A percentile compares a stretch with the other conserved stretches of the same genome.
These are phyloP conservation scores for Lepidochitona cinerea DNA, from an alignment of 2,888 invertebrate species.

Conservation along the genomic window DNA sequence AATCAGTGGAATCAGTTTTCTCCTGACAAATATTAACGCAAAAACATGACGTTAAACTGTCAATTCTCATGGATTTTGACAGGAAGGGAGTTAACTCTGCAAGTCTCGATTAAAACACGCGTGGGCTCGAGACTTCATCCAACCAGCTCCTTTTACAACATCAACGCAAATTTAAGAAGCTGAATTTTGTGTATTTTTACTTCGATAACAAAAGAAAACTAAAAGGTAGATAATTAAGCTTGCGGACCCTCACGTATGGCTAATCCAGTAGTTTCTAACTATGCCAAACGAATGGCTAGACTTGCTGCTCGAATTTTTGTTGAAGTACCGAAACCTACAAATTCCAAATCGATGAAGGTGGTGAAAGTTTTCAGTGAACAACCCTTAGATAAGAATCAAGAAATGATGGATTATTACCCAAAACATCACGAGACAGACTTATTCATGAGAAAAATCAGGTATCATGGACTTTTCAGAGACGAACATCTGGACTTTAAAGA, in stretches of 20 bases:
- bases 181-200: too few species aligned
- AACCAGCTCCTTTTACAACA: too few species aligned
- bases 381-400: slow-evolving; percentile 81
- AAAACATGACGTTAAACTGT: too few species aligned
- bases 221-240: too few species aligned
- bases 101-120: too few species aligned
- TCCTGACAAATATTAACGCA: too few species aligned
- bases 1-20: background rate
- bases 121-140: too few species aligned
- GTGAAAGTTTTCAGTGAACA: slow-evolving; percentile 83
- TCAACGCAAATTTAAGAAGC: too few species aligned
- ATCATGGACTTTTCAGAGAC: slow-evolving; percentile 66
- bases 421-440: slow-evolving; percentile 83
- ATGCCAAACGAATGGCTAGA: slow-evolving; percentile 87
- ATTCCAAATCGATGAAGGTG: slow-evolving; percentile 73
- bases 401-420: slow-evolving; percentile 88
- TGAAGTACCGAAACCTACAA: slow-evolving; percentile 85
- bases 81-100: too few species aligned
- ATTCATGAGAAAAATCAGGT: slow-evolving; percentile 76
- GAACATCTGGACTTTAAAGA: slow-evolving; percentile 68
- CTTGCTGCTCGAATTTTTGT: slow-evolving; percentile 91
- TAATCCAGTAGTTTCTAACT: slow-evolving; percentile 74
- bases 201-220: too few species aligned
- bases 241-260: too few species aligned
- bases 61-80: too few species aligned